These are phyloP conservation scores for Temnothorax curvispinosus DNA, from an alignment of 1,140 invertebrate species.

Conservation along the genomic window DNA sequence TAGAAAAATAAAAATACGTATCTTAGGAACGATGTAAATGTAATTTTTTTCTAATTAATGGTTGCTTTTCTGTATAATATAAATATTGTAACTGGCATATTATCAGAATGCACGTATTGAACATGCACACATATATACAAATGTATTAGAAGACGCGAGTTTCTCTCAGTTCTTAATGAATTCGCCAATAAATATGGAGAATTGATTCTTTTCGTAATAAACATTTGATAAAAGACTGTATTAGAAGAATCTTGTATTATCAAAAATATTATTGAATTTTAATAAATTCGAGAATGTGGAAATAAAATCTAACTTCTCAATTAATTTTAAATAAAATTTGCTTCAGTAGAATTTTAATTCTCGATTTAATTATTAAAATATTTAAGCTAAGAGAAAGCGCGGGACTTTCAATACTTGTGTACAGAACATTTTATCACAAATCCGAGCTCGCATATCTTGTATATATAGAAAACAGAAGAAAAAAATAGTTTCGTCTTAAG, in stretches of 20 bases:
- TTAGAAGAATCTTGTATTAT: not conserved
- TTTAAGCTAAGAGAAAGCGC: constrained; percentile 20
- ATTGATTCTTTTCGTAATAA: constrained; percentile 2
- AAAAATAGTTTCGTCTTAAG: not conserved
- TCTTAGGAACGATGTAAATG: not conserved
- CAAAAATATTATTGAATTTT: not conserved
- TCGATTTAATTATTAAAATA: not conserved
- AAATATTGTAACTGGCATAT: not conserved
- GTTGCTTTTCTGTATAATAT: not conserved
- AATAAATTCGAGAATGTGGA: not conserved
- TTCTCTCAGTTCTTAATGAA: not conserved
- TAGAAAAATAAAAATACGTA: not conserved
- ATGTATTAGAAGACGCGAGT: constrained; percentile 1
- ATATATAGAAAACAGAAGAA: not conserved
- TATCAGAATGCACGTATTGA: constrained; percentile 16
- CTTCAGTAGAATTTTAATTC: constrained; percentile 11
- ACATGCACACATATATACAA: not conserved
- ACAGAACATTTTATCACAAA: not conserved
- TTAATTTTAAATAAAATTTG: not conserved
- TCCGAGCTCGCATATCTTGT: constrained; percentile 9
- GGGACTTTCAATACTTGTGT: not conserved
- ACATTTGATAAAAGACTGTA: not conserved
- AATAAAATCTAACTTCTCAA: not conserved
- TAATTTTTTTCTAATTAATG: not conserved
- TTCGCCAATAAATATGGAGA: not conserved